Base-by-base conservation (phyloP, 2,113 vertebrate genomes). In the Coptodon rendalli region DNA sequence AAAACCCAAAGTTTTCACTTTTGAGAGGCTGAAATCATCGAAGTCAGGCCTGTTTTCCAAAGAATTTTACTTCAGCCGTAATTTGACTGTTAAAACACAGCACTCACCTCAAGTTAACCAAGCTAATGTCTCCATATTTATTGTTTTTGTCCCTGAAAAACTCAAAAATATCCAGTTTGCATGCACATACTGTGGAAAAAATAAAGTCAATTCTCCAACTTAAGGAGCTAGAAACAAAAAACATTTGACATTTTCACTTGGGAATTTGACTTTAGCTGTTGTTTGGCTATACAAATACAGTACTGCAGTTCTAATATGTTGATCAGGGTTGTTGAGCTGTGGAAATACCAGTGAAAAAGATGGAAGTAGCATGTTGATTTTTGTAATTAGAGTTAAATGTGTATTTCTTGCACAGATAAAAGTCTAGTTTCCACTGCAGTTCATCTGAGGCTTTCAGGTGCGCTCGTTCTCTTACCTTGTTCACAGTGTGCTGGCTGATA, bases 391-490 rank as follows among this genome's bases (percentile, higher is more conserved):
- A 78, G 73, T 50, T 19, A 52, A 78, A 52, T 34, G 27, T 50
- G 27, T 52, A 17, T 73, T 48, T 73, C 68, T 73, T 73, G 40
- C 5, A 17, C 22, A 73, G 45, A 52, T 34, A 31, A 31, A 78
- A 31, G 45, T 52, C 27, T 52, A 31, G 24, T 78, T 50, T 50
- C 0, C 5, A 0, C 19, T 31, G 40, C 17, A 53, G 34, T 5
- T 5, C 12, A 14, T 71, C 3, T 1, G 6, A 52, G 16, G 7
- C 10, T 54, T 36, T 61, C 2, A 0, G 13, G 6, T 36, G 10
- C 5, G 11, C 14, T 56, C n/a, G 5, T 71, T 79, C 79, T 85
- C 87, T 95, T 90, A 96, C 96, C 93, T 94, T 81, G 53, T 83
- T 81, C 86, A 92, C n/a, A 87, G 83, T 16, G 90, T 86, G n/a